Evolutionary conservation across 2,888 invertebrate genomes (phyloP).

Genomic region (Pyrocoelia pectoralis): DNA sequence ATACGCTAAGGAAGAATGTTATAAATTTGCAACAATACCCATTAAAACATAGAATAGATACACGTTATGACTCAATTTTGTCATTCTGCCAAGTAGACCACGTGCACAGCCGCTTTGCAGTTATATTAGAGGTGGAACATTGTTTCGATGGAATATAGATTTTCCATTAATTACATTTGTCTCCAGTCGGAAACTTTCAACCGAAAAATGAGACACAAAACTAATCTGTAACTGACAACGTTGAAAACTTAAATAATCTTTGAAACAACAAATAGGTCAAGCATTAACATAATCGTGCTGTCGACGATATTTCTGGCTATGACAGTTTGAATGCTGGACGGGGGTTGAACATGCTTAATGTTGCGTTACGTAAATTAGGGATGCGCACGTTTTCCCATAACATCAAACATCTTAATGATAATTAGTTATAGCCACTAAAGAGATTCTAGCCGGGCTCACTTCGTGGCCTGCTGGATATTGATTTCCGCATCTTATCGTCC

Average conservation of each 20-base stretch:
- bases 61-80: conserved; percentile 2
- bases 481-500: conserved; percentile 46
- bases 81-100: conserved; percentile 18
- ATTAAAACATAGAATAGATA: not conserved
- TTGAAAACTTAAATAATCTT: not conserved
- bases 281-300: conserved; percentile 24
- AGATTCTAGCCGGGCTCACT: conserved; percentile 40
- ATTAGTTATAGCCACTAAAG: conserved; percentile 36
- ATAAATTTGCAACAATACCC: no score
- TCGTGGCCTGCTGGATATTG: conserved; percentile 44
- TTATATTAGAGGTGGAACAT: not conserved
- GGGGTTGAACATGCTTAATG: conserved; percentile 14
- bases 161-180: not conserved
- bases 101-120: conserved; percentile 19
- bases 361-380: conserved; percentile 12
- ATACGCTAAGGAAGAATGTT: no score
- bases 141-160: not conserved
- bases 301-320: conserved; percentile 14
- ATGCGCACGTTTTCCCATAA: conserved; percentile 17
- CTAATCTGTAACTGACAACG: not conserved
- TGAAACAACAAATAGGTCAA: conserved; percentile 35
- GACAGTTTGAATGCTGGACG: conserved; percentile 17
- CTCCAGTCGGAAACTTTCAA: not conserved
- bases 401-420: conserved; percentile 34
- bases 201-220: not conserved